Base-by-base conservation (phyloP, 2,113 vertebrate species). In the Periophthalmodon schlosseri region DNA sequence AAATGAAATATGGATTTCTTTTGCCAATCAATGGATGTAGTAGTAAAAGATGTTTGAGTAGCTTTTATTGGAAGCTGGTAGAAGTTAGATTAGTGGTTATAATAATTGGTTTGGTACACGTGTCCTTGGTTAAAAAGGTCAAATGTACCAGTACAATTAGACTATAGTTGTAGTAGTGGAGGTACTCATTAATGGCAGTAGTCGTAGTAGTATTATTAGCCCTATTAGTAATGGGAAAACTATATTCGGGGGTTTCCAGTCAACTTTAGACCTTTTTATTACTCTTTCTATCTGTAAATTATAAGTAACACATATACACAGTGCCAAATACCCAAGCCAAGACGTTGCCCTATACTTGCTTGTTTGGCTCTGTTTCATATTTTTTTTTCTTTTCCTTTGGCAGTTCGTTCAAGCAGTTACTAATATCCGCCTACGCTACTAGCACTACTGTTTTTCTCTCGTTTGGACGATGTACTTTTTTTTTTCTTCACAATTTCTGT, bases 371-470 rank as follows among this genome's bases (percentile, higher is more conserved):
- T 68, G 34, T 77, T 67, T 16, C n/a, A 70, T 73, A 20, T 63
- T 76, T 28, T 76, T 77, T 73, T 76, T 77, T 72, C 39, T 83
- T 50, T 13, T 56, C 34, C 36, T 47, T 14, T 86, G 73, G 77
- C 83, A 65, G 58, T 70, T 70, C 80, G 71, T 78, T 76, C 54
- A 73, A 77, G 68, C 73, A 79, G 80, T 86, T 79, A 80, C 72
- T 86, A 83, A 85, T 80, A 68, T 71, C 73, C 74, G 74, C 82
- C 87, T 66, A 81, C 90, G 78, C 70, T 39, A 11, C 20, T 70
- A 84, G 73, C 76, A 49, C 76, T 80, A 64, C 75, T 58, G 66
- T 61, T 80, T 84, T 20, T 60, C 79, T 74, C 69, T 79, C 74
- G 75, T 84, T 81, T 15, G 11, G 57, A 23, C 5, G 5, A 14